These are phyloP conservation scores for Venturia canescens DNA, from an alignment of 1,140 invertebrate genomes.

Conservation along the genomic window DNA sequence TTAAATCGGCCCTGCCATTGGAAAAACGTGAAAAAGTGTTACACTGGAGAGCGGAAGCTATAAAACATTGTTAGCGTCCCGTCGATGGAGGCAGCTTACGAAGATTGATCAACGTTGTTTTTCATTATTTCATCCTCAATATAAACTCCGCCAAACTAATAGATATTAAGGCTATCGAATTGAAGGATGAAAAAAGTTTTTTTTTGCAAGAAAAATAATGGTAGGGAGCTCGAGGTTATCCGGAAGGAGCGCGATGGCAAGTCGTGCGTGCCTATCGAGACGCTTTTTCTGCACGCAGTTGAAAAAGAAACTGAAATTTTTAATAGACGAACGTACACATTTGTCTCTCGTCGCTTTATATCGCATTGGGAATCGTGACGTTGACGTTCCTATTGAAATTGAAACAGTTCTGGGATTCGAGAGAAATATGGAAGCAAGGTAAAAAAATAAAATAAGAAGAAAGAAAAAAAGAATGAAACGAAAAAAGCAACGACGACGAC, in stretches of 20 bases:
- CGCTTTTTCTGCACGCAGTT: too few relatives aligned
- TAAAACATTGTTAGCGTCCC: not conserved
- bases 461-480: not conserved
- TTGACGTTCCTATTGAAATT: constrained; percentile 2
- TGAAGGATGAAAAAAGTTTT: too few relatives aligned
- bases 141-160: not conserved
- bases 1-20: not conserved
- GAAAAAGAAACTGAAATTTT: too few relatives aligned
- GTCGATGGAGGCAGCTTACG: not conserved
- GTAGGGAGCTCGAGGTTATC: too few relatives aligned
- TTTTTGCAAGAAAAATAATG: too few relatives aligned
- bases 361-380: not conserved
- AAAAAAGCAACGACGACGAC: constrained; percentile 9
- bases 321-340: not conserved
- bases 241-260: too few relatives aligned
- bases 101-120: not conserved
- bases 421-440: not conserved
- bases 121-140: not conserved
- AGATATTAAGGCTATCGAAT: too few relatives aligned
- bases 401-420: not conserved
- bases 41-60: not conserved
- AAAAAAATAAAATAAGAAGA: not conserved
- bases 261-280: too few relatives aligned
- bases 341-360: not conserved
- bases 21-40: not conserved